Evolutionary conservation across 2,888 invertebrate genomes (phyloP), one percentile per base, ranked within the genome.

Genomic region (Heteromurus nitidus): DNA sequence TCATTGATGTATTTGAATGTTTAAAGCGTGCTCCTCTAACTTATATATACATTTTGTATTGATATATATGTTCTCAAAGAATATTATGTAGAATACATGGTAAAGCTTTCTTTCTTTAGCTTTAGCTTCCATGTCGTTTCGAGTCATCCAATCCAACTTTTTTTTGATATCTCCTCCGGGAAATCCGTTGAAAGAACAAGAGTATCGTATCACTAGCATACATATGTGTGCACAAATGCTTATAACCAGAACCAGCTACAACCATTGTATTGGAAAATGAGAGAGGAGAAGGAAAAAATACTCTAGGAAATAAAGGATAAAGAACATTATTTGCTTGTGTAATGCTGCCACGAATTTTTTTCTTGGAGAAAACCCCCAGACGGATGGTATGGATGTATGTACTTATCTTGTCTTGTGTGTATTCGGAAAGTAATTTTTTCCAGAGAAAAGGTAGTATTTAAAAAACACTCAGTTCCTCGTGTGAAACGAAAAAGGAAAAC

Each of bases 121-220:
- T 36, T 36, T 13, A n/a, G n/a, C n/a, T n/a, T n/a, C n/a, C n/a
- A n/a, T n/a, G n/a, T n/a, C n/a, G n/a, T n/a, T n/a, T n/a, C n/a
- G n/a, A n/a, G n/a, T 36, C 36, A 36, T 36, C 36, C 36, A 36
- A 36, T 36, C 13, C 5, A 50, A 50, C 50, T 50, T 50, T 50
- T 73, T 73, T 70, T 26, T 22, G 44, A 73, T 73, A 73, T 73
- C 64, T 73, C 73, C 73, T 42, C 22, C 20, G 73, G 73, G 73
- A 73, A 73, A 62, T 62, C 50, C 70, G 28, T 60, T 44, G 58
- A 58, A 60, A 70, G 60, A 20, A 36, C 36, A 5, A 50, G 67
- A 30, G 16, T 69, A 31, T 69, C 68, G 7, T 36, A 5, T 9
- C 13, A 13, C 13, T 13, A 36, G 36, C 13, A 13, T 13, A 36